These are phyloP conservation scores for Patella pellucida DNA, from an alignment of 2,888 invertebrate species.

Conservation along the genomic window DNA sequence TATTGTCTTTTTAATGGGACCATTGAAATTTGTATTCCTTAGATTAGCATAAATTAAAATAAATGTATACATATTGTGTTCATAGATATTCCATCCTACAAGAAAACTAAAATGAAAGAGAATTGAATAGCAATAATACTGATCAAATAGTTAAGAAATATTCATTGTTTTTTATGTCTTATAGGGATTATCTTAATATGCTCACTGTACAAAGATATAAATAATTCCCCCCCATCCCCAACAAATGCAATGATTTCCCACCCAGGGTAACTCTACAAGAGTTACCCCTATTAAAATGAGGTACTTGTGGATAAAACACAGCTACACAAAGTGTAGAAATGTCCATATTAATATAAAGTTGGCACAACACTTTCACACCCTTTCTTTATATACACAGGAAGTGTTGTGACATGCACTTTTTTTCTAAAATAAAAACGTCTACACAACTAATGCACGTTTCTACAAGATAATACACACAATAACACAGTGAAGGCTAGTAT, in stretches of 20 bases:
- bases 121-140: too few species aligned
- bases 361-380: constrained; percentile 5
- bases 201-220: background rate
- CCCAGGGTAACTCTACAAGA: background rate
- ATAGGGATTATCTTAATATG: background rate
- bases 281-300: background rate
- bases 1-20: too few species aligned
- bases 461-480: constrained; percentile 19
- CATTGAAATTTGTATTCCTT: too few species aligned
- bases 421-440: background rate
- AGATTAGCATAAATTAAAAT: too few species aligned
- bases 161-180: too few species aligned
- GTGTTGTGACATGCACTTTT: constrained; percentile 1
- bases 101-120: too few species aligned
- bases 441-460: background rate
- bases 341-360: background rate
- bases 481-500: constrained; percentile 19
- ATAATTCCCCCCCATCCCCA: background rate
- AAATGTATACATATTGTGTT: too few species aligned
- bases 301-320: background rate
- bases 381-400: background rate
- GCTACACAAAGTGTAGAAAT: background rate
- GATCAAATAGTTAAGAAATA: too few species aligned
- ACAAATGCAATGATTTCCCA: constrained; percentile 1
- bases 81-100: too few species aligned